Base-by-base conservation (phyloP, 35 echinoderm and acorn worm genomes). In the Apostichopus japonicus region DNA sequence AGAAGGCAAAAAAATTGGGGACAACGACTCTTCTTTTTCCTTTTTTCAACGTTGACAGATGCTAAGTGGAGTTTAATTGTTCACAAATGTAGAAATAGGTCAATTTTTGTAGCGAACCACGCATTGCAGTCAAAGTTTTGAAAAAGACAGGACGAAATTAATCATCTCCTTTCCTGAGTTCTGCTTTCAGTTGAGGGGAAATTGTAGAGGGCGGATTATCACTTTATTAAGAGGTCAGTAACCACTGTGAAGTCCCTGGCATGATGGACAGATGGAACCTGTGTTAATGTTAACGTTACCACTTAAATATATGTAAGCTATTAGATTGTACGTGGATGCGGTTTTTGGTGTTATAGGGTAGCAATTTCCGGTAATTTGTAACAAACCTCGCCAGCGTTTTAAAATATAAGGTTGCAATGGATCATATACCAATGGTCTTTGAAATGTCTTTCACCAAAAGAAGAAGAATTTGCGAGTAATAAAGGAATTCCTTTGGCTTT, bases 31-130 rank as follows among this genome's bases (percentile, higher is more conserved):
- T 19, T 67, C 63, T 67, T 10, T 75, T 13, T 61, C 7, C 9
- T 58, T 84, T 84, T 84, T 57, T 23, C 81, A 55, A 84, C 81
- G 81, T 57, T 84, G 81, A 84, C 81, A 84, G 81, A 84, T 58
- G 81, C 53, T 84, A 84, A 84, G 81, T 84, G 81, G 81, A 58
- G 55, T 84, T 84, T 84, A 84, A 84, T 84, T 84, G 81, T 84
- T 84, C 81, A 57, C 81, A 84, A 84, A 84, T 84, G 81, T 84
- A 58, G 81, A 84, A 84, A 84, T 84, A 16, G 81, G 81, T 84
- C 81, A 84, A 54, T 23, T 84, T 84, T 84, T 84, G 57, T 83
- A 67, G 81, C 55, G 81, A 84, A 58, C 81, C 81, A 57, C 81
- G 54, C 53, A 84, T 44, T 44, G 2, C 33, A 44, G 33, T 44